Evolutionary conservation across 2,888 invertebrate species (phyloP), one percentile per base, ranked within the genome.

Genomic region (Pediacus dermestoides): DNA sequence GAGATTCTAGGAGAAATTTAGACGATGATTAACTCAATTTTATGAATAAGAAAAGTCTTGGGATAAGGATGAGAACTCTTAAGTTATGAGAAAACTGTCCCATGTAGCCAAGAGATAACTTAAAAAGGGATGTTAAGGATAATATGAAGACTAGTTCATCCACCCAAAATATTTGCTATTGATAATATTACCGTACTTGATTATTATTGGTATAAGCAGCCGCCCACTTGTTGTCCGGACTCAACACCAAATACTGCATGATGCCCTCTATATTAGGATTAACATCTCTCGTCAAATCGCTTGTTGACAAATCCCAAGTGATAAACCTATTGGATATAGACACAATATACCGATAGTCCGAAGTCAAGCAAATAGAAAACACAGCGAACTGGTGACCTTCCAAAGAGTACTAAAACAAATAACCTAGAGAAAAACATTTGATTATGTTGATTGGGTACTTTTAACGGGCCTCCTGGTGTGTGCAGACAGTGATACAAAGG

Each of bases 371-470:
- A 64, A 93, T 90, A 1, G 87, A 91, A 67, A 95, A 95, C 0
- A 95, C 92, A 0, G 96, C 97, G 63, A 97, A 99, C 63, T 93
- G 94, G 68, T 99, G 97, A 1, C 96, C 97, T 73, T 97, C 97
- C 27, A 97, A 70, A 0, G 96, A 96, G 64, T 94, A 97, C 85
- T 90, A 68, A 3, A 71, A 72, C 4, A 4, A 31, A 31, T 4
- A 10, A 10, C 10, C 7, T n/a, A 26, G 27, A 26, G 27, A 26
- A 10, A n/a, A n/a, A n/a, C n/a, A n/a, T n/a, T n/a, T n/a, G n/a
- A n/a, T n/a, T n/a, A n/a, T n/a, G n/a, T n/a, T n/a, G n/a, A 26
- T 26, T 10, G n/a, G 10, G 32, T 64, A 88, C 90, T 75, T 97
- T 96, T 3, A 97, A 71, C 0, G 97, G 97, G 1, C 97, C 97